These are phyloP conservation scores for Callorhinus ursinus DNA, from an alignment of 2,113 vertebrate genomes.

Conservation along the genomic window DNA sequence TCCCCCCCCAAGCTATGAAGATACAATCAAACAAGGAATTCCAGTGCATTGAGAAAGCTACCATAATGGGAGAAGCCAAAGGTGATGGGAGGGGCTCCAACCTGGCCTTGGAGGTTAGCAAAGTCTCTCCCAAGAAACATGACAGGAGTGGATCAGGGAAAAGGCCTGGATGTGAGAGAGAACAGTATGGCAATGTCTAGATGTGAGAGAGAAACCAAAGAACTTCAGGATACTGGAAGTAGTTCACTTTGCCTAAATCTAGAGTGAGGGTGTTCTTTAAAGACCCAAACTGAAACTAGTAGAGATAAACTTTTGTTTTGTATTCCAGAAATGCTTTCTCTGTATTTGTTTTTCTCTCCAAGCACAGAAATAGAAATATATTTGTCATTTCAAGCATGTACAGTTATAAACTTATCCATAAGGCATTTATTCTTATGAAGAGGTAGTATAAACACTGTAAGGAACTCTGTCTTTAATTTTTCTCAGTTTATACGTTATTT, in stretches of 20 bases:
- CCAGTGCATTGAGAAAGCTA: background rate
- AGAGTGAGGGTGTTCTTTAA: conserved; percentile 21
- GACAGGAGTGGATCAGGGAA: background rate
- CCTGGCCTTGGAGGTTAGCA: background rate
- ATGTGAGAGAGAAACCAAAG: background rate
- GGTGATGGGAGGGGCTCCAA: background rate
- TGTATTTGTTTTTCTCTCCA: background rate
- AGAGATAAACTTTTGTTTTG: background rate
- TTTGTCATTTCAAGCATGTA: background rate
- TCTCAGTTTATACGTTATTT: background rate
- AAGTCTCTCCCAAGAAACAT: conserved; percentile 1
- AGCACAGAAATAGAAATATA: conserved; percentile 4
- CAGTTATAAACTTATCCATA: background rate
- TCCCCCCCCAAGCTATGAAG: background rate
- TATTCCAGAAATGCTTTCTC: background rate
- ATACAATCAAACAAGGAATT: background rate
- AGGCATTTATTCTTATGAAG: conserved; percentile 10
- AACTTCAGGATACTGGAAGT: background rate
- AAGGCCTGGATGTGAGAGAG: background rate
- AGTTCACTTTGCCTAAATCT: background rate
- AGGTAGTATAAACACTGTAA: background rate
- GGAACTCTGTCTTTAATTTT: background rate
- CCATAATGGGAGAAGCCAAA: background rate
- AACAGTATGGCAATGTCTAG: background rate
- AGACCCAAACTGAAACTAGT: background rate